phyloP scores from a whole-genome alignment of 2,888 invertebrate species.

The Melipona bicolor region DNA sequence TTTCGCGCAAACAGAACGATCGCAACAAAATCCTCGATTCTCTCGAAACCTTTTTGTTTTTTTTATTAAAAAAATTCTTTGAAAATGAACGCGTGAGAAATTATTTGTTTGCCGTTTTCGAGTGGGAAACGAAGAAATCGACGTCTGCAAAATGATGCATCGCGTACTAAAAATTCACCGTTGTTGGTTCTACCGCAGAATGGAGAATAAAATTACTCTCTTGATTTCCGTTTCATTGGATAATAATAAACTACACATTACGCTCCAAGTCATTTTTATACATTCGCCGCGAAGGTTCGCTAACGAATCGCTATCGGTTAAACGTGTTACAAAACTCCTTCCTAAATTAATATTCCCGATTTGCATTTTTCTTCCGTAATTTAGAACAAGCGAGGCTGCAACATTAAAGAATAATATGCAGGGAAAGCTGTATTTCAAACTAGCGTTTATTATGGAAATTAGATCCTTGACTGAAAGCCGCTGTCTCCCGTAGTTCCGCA shows the following conservation, averaged over 20 bases:
- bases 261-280: not conserved
- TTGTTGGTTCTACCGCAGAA: not conserved
- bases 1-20: not conserved
- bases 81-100: not conserved
- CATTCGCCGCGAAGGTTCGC: not conserved
- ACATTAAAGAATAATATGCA: not conserved
- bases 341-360: not conserved
- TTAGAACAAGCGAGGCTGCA: not conserved
- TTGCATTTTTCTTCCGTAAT: not conserved
- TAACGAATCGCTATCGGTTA: not conserved
- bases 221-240: not conserved
- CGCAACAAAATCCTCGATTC: not conserved
- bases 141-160: not conserved
- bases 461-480: not conserved
- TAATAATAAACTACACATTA: not conserved
- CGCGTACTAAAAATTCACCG: not conserved
- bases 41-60: not conserved
- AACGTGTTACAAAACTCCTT: not conserved
- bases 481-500: not conserved
- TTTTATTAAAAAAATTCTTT: not conserved
- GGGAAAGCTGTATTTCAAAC: not conserved
- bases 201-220: not conserved
- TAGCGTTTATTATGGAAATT: constrained; percentile 4
- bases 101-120: not conserved
- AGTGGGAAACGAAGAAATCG: not conserved